Evolutionary conservation across 2,113 vertebrate species (phyloP).

Genomic region (Pangasianodon gigas): DNA sequence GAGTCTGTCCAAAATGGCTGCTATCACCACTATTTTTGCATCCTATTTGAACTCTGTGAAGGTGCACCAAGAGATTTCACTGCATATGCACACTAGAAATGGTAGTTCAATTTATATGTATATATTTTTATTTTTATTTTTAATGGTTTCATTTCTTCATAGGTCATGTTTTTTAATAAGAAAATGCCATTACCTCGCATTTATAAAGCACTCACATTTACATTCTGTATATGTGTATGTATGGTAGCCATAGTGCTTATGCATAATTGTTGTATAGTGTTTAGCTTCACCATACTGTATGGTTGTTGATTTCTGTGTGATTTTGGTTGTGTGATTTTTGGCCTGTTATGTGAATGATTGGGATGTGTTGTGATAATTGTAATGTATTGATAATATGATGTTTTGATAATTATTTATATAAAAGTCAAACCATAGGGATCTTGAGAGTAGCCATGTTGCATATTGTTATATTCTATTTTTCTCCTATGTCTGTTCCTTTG

Average conservation of each 20-base stretch:
- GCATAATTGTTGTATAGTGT: conserved; percentile 62
- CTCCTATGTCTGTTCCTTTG: conserved; percentile 9
- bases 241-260: conserved; percentile 65
- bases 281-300: conserved; percentile 62
- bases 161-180: conserved; percentile 66
- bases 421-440: conserved; percentile 59
- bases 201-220: conserved; percentile 66
- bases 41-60: conserved; percentile 50
- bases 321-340: conserved; percentile 58
- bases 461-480: conserved; percentile 48
- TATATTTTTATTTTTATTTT: conserved; percentile 58
- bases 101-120: conserved; percentile 47
- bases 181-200: conserved; percentile 63
- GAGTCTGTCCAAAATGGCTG: conserved; percentile 64
- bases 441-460: conserved; percentile 56
- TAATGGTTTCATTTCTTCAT: conserved; percentile 69
- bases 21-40: conserved; percentile 56
- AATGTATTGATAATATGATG: conserved; percentile 26
- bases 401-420: conserved; percentile 78
- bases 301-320: conserved; percentile 44
- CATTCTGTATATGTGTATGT: conserved; percentile 76
- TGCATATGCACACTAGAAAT: conserved; percentile 57
- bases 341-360: conserved; percentile 62
- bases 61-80: conserved; percentile 43
- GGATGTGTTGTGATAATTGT: conserved; percentile 57